Conservation (phyloP, 1,140 invertebrate genomes). For the Pissodes strobi region DNA sequence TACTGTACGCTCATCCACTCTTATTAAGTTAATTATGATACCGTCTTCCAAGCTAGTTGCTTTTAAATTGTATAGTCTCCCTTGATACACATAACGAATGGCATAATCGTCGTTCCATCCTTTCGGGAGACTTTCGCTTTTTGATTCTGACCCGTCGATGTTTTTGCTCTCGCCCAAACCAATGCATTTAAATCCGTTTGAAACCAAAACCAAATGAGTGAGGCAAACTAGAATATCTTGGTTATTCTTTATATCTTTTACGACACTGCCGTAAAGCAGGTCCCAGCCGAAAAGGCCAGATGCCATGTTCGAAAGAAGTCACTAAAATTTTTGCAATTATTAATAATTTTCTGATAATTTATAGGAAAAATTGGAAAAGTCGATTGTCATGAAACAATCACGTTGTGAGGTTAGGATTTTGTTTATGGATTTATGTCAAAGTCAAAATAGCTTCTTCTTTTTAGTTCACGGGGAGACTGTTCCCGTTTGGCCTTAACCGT, state of each 20-base stretch:
- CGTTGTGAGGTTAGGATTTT: conserved; percentile 32
- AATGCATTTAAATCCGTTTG: conserved; percentile 72
- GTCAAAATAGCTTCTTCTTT: background rate
- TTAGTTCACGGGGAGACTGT: background rate
- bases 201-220: conserved; percentile 72
- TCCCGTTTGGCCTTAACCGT: too few species aligned
- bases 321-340: conserved; percentile 20
- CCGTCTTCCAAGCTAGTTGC: conserved; percentile 58
- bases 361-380: background rate
- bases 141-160: conserved; percentile 63
- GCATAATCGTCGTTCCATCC: conserved; percentile 72
- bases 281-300: conserved; percentile 73
- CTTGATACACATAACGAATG: conserved; percentile 68
- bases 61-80: conserved; percentile 68
- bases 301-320: conserved; percentile 47
- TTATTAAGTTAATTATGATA: conserved; percentile 52
- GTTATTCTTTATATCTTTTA: conserved; percentile 66
- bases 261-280: conserved; percentile 66
- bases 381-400: conserved; percentile 10
- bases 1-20: conserved; percentile 51
- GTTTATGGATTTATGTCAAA: conserved; percentile 4
- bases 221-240: conserved; percentile 72
- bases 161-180: conserved; percentile 73
- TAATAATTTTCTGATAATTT: background rate
- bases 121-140: conserved; percentile 69